Percentiles rank a stretch among this genome's conserved stretches.
phyloP scores from a whole-genome alignment of 1,140 invertebrate species.

The Tetramorium simillimum region DNA sequence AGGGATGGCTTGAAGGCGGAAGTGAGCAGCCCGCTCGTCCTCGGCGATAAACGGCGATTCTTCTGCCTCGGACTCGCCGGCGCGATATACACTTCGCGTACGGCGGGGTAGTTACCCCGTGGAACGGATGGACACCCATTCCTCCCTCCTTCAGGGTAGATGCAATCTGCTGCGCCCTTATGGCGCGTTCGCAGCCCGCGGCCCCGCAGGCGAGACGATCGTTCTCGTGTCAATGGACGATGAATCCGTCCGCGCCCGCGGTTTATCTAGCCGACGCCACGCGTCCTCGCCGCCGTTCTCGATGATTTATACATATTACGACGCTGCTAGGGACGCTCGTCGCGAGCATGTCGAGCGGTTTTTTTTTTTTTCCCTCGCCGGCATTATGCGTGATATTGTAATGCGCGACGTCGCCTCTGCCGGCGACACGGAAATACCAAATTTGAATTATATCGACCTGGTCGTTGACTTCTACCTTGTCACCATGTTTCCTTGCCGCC shows the following conservation, averaged over 20 bases:
- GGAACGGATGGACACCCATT: neutral
- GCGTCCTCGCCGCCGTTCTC: neutral
- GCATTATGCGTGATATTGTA: slow-evolving; percentile 55
- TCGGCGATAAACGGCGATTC: slow-evolving; percentile 19
- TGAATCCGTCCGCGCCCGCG: slow-evolving; percentile 54
- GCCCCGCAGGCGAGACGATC: slow-evolving; percentile 43
- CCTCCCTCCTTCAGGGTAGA: slow-evolving; percentile 1
- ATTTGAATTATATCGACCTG: slow-evolving; percentile 55
- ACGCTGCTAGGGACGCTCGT: neutral
- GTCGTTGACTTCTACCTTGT: slow-evolving; percentile 50
- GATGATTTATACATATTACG: slow-evolving; percentile 35
- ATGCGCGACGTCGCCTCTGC: slow-evolving; percentile 41
- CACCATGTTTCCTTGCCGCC: slow-evolving; percentile 18
- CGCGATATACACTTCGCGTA: neutral
- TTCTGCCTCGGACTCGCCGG: neutral
- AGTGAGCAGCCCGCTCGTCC: neutral
- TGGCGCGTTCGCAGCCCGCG: slow-evolving; percentile 48
- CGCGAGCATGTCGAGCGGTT: slow-evolving; percentile 4
- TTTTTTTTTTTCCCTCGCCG: slow-evolving; percentile 16
- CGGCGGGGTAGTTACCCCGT: neutral
- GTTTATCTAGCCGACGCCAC: slow-evolving; percentile 57
- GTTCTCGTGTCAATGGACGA: slow-evolving; percentile 68
- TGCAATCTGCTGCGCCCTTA: slow-evolving; percentile 50
- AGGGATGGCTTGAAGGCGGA: neutral
- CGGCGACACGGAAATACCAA: slow-evolving; percentile 36